Percentiles rank a stretch among this genome's conserved stretches.
These are phyloP conservation scores for Crypturellus undulatus DNA, from an alignment of 2,113 vertebrate genomes.

Conservation along the genomic window DNA sequence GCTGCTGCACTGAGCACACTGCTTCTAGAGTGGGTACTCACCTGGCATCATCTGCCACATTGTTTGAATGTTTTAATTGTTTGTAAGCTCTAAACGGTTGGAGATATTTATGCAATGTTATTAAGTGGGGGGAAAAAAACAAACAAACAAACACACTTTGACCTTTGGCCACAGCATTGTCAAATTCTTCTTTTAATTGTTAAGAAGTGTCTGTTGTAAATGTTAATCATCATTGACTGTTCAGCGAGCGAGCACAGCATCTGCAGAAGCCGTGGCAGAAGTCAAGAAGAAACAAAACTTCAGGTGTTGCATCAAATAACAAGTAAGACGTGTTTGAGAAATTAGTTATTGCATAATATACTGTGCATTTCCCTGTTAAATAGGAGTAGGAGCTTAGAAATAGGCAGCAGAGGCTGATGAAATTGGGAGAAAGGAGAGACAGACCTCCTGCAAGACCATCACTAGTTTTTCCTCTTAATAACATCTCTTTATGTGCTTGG, in stretches of 20 bases:
- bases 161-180: background rate
- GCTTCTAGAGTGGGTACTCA: background rate
- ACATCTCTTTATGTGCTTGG: background rate
- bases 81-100: background rate
- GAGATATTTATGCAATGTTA: background rate
- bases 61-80: background rate
- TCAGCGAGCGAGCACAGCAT: accelerated
- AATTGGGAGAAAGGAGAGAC: background rate
- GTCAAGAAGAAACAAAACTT: background rate
- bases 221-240: accelerated
- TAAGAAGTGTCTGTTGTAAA: background rate
- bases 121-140: background rate
- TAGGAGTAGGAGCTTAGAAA: background rate
- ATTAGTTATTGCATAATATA: accelerated
- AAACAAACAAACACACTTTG: background rate
- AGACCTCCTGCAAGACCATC: background rate
- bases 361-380: background rate
- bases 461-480: background rate
- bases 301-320: background rate
- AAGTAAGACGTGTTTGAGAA: background rate
- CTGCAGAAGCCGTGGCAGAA: background rate
- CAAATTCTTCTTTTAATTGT: background rate
- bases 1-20: background rate
- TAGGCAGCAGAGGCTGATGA: accelerated
- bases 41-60: accelerated